Evolutionary conservation across 1,140 invertebrate species (phyloP).

Genomic region (Neodiprion lecontei): DNA sequence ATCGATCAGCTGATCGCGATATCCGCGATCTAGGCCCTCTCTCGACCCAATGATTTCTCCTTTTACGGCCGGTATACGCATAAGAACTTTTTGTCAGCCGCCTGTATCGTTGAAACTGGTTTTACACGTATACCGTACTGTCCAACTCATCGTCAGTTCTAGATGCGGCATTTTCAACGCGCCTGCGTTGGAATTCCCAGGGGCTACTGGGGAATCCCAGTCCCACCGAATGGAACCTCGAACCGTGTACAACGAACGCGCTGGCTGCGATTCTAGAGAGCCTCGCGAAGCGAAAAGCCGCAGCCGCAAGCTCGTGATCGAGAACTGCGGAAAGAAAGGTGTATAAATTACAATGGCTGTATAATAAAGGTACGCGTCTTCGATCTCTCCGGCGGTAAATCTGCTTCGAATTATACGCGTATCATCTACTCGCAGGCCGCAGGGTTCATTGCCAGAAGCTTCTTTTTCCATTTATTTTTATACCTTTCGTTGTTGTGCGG

Average conservation of each 20-base stretch:
- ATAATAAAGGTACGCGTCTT: background rate
- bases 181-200: background rate
- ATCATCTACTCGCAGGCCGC: too few relatives aligned
- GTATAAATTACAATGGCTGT: background rate
- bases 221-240: background rate
- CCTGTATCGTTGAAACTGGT: background rate
- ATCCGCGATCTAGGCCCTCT: too few relatives aligned
- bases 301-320: background rate
- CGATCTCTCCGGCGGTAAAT: too few relatives aligned
- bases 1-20: too few relatives aligned
- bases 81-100: background rate
- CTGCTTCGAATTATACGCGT: too few relatives aligned
- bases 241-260: too few relatives aligned
- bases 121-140: background rate
- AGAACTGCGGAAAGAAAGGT: background rate
- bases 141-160: background rate
- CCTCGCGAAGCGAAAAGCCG: background rate
- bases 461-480: too few relatives aligned
- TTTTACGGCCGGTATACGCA: background rate
- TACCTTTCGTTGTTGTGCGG: too few relatives aligned
- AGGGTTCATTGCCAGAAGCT: too few relatives aligned
- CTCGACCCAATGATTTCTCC: background rate
- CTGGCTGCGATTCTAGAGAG: background rate
- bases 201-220: constrained; percentile 2
- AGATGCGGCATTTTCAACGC: background rate